Conservation (phyloP, 2,113 vertebrate species). For the Myotis yumanensis region DNA sequence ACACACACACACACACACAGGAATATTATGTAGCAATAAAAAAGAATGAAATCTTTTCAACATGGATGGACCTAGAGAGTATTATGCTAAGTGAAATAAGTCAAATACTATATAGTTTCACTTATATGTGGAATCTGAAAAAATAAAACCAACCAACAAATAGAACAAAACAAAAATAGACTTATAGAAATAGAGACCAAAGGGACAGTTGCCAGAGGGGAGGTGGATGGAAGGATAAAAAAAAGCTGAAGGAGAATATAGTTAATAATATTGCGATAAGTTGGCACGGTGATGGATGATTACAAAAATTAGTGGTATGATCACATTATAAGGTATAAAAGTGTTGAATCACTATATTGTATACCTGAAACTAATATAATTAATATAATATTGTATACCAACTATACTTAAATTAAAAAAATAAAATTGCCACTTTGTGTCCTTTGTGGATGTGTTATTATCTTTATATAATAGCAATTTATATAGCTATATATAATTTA, state of each 20-base stretch:
- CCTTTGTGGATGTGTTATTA: slow-evolving; percentile 32
- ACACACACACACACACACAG: not conserved
- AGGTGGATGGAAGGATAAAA: not conserved
- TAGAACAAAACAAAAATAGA: not conserved
- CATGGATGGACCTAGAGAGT: not conserved
- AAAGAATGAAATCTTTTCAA: not conserved
- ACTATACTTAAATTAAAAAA: not conserved
- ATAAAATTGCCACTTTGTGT: not conserved
- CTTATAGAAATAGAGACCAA: not conserved
- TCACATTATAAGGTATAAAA: not conserved
- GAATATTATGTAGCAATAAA: not conserved
- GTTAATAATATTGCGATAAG: not conserved
- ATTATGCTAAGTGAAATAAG: not conserved
- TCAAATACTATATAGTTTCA: not conserved
- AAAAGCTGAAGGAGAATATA: not conserved
- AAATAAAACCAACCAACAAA: not conserved
- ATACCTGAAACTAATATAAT: not conserved
- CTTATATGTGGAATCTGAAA: not conserved
- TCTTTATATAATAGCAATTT: not conserved
- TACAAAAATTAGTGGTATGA: not conserved
- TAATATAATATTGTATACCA: not conserved
- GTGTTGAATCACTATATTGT: not conserved
- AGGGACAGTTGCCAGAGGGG: not conserved
- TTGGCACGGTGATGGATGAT: not conserved
- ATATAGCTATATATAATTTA: not conserved